Evolutionary conservation across 2,797 vertebrate species (phyloP), one percentile per base, ranked within the genome.

Genomic region (Clarias fuscus): DNA sequence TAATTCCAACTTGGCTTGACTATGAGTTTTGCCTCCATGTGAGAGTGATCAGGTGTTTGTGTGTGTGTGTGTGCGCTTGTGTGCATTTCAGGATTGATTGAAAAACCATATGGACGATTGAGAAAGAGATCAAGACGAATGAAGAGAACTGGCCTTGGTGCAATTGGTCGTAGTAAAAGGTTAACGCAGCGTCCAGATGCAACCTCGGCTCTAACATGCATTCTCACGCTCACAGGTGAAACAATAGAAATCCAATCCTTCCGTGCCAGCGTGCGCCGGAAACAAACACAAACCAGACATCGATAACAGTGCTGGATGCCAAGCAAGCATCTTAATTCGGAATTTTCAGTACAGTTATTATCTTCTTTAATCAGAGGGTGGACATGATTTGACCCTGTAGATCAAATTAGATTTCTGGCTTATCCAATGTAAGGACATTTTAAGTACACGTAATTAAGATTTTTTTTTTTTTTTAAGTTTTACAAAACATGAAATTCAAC

Each of bases 101-200:
- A 67, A 76, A 89, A 87, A 89, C 48, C 86, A 89, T 84, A 89
- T 89, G 86, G 79, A 37, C 53, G 10, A 22, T 24, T 48, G n/a
- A 73, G 68, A n/a, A 5, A 37, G 59, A 48, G 71, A 78, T 70
- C 71, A 85, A 82, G 78, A 77, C 11, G 33, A 81, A 82, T 81
- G 77, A 76, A 68, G 37, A 85, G 53, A 62, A 58, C 78, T 70
- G 48, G 20, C 2, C 7, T 59, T 40, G 40, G 43, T 71, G 64
- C 30, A 79, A 82, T 8, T 78, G 84, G 53, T 83, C 27, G 13
- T 76, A 77, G 84, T 85, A 61, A 82, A 82, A 85, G 70, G 78
- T 85, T 85, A 88, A 88, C 48, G 64, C n/a, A 70, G 71, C 77
- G 83, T 85, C 83, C 83, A 88, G 78, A 85, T 82, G 83, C 85